These are phyloP conservation scores for Pelecanoides urinatrix DNA, from an alignment of 2,113 vertebrate genomes.

Conservation along the genomic window DNA sequence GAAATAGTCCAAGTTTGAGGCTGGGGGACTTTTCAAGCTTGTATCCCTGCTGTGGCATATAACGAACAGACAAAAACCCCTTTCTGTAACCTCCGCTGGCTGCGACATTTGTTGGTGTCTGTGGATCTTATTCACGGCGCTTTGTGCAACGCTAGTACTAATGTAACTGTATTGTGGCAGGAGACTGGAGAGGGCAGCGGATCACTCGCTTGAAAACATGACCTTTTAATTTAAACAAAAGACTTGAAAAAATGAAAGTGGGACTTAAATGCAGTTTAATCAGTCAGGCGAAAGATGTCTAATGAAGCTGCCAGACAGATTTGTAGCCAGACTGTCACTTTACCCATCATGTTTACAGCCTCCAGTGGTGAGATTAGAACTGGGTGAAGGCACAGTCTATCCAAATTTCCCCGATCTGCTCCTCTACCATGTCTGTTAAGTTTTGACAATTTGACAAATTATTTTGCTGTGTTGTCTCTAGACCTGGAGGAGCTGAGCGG, in stretches of 20 bases:
- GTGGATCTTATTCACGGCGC: neutral
- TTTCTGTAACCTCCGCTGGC: conserved; percentile 50
- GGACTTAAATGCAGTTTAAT: conserved; percentile 73
- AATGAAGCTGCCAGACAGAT: conserved; percentile 75
- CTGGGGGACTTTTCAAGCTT: conserved; percentile 54
- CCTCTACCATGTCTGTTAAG: conserved; percentile 14
- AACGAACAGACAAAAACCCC: conserved; percentile 56
- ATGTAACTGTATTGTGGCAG: conserved; percentile 58
- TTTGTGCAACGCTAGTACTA: conserved; percentile 26
- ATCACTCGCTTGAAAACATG: conserved; percentile 65
- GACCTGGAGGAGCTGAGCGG: neutral
- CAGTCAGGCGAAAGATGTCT: conserved; percentile 71
- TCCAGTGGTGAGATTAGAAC: conserved; percentile 67
- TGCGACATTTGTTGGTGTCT: conserved; percentile 7
- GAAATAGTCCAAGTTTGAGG: conserved; percentile 48
- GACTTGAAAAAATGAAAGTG: conserved; percentile 67
- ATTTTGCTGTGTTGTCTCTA: conserved; percentile 22
- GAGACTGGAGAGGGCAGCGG: conserved; percentile 33
- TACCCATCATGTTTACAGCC: conserved; percentile 61
- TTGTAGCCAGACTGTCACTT: conserved; percentile 70
- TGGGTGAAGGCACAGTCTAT: conserved; percentile 38
- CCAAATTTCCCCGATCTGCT: conserved; percentile 25
- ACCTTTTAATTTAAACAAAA: conserved; percentile 78
- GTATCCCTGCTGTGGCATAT: conserved; percentile 59
- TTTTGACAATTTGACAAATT: conserved; percentile 65